These are phyloP conservation scores for Tenebrio molitor DNA, from an alignment of 1,140 invertebrate species.

Conservation along the genomic window DNA sequence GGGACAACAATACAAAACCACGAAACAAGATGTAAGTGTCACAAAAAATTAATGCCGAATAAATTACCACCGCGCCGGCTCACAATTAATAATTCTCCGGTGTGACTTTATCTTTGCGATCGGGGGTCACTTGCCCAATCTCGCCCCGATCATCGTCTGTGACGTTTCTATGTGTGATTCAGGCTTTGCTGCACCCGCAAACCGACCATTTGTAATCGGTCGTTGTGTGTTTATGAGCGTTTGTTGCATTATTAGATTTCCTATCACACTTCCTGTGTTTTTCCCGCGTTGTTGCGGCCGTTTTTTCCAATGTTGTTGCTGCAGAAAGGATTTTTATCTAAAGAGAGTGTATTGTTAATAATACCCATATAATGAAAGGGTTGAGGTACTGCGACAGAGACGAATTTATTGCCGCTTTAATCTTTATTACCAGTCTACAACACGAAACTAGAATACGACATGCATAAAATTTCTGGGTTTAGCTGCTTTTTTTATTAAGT, in stretches of 20 bases:
- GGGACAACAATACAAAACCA: background rate
- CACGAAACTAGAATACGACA: conserved; percentile 46
- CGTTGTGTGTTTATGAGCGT: conserved; percentile 37
- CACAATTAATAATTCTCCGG: too few relatives aligned
- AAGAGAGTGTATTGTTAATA: conserved; percentile 29
- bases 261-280: conserved; percentile 32
- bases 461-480: conserved; percentile 36
- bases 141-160: too few relatives aligned
- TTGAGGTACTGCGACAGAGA: conserved; percentile 42
- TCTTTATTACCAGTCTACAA: conserved; percentile 46
- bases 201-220: conserved; percentile 27
- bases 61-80: too few relatives aligned
- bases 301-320: background rate
- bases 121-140: too few relatives aligned
- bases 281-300: conserved; percentile 15
- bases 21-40: too few relatives aligned
- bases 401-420: conserved; percentile 43
- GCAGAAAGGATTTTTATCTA: conserved; percentile 26
- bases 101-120: too few relatives aligned
- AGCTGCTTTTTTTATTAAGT: conserved; percentile 33
- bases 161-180: too few relatives aligned
- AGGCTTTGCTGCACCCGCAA: background rate
- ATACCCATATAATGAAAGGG: conserved; percentile 42
- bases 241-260: conserved; percentile 37
- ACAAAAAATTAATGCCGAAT: too few relatives aligned